A percentile compares a stretch with the other conserved stretches of the same genome.
These are phyloP conservation scores for Saccopteryx leptura DNA, from an alignment of 2,113 vertebrate genomes.

Conservation along the genomic window DNA sequence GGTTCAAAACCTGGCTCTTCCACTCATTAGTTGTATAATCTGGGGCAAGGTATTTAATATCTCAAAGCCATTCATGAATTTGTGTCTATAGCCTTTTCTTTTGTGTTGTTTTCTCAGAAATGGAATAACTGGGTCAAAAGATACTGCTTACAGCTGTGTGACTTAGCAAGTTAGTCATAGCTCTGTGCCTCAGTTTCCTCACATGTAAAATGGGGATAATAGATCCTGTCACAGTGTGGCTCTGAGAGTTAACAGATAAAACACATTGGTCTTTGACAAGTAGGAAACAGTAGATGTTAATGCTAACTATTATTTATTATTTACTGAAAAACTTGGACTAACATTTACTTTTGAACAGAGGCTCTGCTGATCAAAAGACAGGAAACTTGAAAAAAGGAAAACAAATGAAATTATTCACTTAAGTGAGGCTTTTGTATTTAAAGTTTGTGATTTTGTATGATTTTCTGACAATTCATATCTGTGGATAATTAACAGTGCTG, in stretches of 20 bases:
- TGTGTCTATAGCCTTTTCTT: background rate
- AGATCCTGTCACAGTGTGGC: background rate
- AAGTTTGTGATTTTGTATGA: background rate
- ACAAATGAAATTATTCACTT: background rate
- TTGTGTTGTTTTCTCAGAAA: slow-evolving; percentile 35
- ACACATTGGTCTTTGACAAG: background rate
- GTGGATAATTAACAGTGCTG: background rate
- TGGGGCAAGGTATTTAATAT: background rate
- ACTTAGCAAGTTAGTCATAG: background rate
- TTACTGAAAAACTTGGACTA: slow-evolving; percentile 3
- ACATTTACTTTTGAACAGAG: slow-evolving; percentile 34
- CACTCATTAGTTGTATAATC: background rate
- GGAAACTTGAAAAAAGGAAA: slow-evolving; percentile 39
- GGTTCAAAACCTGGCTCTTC: background rate
- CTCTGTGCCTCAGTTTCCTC: background rate
- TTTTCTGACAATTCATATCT: background rate
- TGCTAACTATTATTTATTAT: background rate
- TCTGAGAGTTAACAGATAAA: background rate
- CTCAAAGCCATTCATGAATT: background rate
- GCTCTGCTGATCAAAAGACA: background rate
- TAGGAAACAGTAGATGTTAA: background rate
- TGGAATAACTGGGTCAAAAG: background rate
- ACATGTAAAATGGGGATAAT: background rate
- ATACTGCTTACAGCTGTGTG: background rate
- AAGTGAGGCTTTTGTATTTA: background rate